Base-by-base conservation (phyloP, 2,888 invertebrate genomes). In the Catocala fraxini region DNA sequence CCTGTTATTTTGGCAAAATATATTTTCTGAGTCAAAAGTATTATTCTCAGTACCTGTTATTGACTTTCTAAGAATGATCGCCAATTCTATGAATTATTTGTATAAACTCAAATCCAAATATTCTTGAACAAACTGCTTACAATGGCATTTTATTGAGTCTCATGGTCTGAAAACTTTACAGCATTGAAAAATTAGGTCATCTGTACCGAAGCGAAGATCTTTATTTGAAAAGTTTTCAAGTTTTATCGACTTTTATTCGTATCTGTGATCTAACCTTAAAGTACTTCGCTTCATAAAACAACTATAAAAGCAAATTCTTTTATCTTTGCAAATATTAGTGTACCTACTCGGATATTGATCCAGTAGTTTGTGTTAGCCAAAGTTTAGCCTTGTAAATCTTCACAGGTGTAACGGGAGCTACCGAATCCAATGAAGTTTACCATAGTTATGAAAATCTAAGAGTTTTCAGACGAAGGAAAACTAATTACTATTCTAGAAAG, bases 401-500 rank as follows among this genome's bases (percentile, higher is more conserved):
- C 34, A 48, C 57, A 70, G 69, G 64, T 75, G 70, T 75, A 71
- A 75, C 68, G 63, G 54, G 69, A 75, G 63, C 65, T 66, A 66
- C 66, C 54, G 65, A 79, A 79, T 70, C 71, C 72, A 71, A 72
- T 73, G 55, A 79, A 81, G 75, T 82, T 82, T 65, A 70, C 70
- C 59, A 75, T 83, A 87, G 77, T 87, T 84, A 83, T 83, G 83
- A 83, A 85, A 84, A 84, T 83, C 72, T 79, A 70, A 63, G 72
- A 81, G 77, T 82, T 86, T 81, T 77, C 75, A 80, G 71, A 70
- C 73, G 73, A 79, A 77, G 78, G 65, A 79, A 61, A 76, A 82
- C 83, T 86, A 83, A 86, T 87, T 86, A 82, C 80, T 82, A 83
- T 86, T 82, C 82, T 75, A 64, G 64, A 77, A 83, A 84, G 79